Conservation (phyloP, 2,113 vertebrate species). For the Anguilla rostrata region DNA sequence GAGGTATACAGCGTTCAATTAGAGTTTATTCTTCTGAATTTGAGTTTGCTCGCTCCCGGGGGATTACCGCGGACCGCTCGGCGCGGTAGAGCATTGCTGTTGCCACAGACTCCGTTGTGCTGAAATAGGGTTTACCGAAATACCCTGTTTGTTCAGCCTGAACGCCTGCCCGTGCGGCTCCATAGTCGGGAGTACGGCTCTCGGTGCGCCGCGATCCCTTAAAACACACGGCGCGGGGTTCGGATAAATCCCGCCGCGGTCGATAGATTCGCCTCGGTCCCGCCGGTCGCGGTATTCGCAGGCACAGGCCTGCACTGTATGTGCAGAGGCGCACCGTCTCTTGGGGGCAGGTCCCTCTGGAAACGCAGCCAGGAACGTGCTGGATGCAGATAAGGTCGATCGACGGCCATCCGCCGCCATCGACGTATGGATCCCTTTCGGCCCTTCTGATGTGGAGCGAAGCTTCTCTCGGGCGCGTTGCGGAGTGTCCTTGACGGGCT, state of each 20-base stretch:
- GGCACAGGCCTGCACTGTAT: too few species aligned
- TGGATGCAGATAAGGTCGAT: conserved; percentile 69
- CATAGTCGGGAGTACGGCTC: not conserved
- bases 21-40: not conserved
- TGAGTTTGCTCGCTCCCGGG: not conserved
- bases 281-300: too few species aligned
- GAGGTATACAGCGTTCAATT: not conserved
- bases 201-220: not conserved
- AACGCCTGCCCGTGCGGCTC: not conserved
- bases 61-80: not conserved
- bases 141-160: not conserved
- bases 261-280: not conserved
- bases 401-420: conserved; percentile 65
- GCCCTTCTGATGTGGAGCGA: not conserved
- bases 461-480: not conserved
- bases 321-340: too few species aligned
- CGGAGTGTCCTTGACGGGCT: not conserved
- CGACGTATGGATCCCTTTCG: conserved; percentile 59
- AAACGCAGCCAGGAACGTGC: conserved; percentile 56
- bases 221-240: not conserved
- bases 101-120: not conserved
- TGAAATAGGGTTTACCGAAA: not conserved
- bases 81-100: too few species aligned
- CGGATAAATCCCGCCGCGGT: too few species aligned
- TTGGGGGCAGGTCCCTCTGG: conserved; percentile 46